Percentiles rank a stretch among this genome's conserved stretches.
Conservation (phyloP, 2,113 vertebrate genomes). For the Coptodon bakossiorum region DNA sequence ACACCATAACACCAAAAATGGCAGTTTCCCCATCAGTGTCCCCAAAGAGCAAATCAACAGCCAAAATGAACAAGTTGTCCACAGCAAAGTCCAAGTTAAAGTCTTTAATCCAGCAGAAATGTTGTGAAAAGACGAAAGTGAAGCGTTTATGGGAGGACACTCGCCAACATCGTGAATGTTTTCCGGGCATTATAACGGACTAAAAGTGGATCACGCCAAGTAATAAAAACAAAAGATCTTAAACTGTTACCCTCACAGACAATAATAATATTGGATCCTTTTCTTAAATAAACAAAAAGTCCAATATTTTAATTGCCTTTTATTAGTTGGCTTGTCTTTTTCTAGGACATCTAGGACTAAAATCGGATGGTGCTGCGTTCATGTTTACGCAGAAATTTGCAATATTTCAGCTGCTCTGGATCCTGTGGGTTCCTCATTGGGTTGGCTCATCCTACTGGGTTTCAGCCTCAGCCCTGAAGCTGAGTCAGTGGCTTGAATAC, state of each 20-base stretch:
- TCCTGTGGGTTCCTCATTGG: not conserved
- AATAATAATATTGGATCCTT: not conserved
- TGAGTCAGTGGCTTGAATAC: not conserved
- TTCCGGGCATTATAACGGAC: not conserved
- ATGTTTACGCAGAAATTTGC: not conserved
- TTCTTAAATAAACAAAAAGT: not conserved
- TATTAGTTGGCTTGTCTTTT: not conserved
- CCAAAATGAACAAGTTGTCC: not conserved
- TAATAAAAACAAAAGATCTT: not conserved
- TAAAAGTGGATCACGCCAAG: not conserved
- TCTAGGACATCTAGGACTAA: not conserved
- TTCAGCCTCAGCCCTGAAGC: not conserved
- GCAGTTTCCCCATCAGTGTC: not conserved
- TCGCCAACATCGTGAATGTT: not conserved
- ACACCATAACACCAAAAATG: not conserved
- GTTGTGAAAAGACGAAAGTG: not conserved
- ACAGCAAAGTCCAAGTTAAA: not conserved
- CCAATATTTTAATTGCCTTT: not conserved
- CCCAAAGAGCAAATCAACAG: not conserved
- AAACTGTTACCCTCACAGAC: not conserved
- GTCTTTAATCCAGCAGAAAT: not conserved
- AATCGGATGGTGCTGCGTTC: not conserved
- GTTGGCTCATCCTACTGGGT: not conserved
- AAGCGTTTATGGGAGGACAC: fast-evolving
- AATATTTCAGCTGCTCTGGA: not conserved